A percentile compares a stretch with the other conserved stretches of the same genome.
Evolutionary conservation across 92 coral and sea anemone species (phyloP).

Genomic region (Parazoanthus atlanticus): DNA sequence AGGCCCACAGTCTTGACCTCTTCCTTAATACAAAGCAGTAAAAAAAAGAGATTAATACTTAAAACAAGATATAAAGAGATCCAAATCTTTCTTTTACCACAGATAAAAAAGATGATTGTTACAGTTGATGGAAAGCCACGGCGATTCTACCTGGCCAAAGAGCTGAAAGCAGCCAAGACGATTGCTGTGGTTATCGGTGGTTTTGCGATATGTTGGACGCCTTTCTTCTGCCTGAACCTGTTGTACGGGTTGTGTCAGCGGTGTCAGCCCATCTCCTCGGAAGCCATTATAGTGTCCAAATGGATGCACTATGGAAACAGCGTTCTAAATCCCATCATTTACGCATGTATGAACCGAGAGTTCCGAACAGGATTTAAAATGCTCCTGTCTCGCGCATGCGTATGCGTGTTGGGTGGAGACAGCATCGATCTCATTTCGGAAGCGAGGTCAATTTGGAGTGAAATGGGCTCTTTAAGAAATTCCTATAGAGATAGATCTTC

Average conservation of each 20-base stretch:
- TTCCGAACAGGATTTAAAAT: conserved; percentile 88
- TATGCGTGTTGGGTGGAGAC: conserved; percentile 70
- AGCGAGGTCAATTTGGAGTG: conserved; percentile 68
- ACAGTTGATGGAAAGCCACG: conserved; percentile 89
- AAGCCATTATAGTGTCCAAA: conserved; percentile 82
- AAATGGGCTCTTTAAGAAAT: conserved; percentile 56
- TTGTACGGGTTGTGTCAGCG: conserved; percentile 67
- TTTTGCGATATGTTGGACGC: conserved; percentile 92
- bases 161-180: conserved; percentile 96
- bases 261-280: conserved; percentile 73
- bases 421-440: conserved; percentile 67
- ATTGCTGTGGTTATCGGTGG: conserved; percentile 94
- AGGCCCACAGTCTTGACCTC: no score
- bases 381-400: conserved; percentile 74
- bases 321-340: conserved; percentile 90
- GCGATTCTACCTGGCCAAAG: conserved; percentile 82
- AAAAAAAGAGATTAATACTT: background rate
- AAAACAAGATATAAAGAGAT: background rate
- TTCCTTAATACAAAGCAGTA: no score
- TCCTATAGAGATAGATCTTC: conserved; percentile 37
- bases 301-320: conserved; percentile 99
- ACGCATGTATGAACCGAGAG: conserved; percentile 97
- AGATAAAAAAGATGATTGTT: conserved; percentile 81
- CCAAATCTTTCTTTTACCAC: background rate
- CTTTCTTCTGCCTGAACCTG: conserved; percentile 91